A percentile compares a stretch with the other conserved stretches of the same genome.
Evolutionary conservation across 1,140 invertebrate species (phyloP).

Genomic region (Matsumurasca onukii): DNA sequence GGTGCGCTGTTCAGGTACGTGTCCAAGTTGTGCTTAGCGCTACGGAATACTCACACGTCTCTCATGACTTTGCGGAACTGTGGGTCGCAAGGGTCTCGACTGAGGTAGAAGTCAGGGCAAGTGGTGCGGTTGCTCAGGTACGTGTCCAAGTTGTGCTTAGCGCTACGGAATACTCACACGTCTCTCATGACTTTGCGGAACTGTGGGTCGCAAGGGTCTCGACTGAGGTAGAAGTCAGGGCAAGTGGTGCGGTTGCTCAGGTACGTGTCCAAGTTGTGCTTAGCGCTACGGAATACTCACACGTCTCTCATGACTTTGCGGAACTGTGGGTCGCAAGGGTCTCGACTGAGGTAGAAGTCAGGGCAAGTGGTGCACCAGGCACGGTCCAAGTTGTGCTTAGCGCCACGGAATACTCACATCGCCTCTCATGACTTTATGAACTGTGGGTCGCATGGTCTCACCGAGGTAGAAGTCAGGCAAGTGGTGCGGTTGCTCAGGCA

Average conservation of each 20-base stretch:
- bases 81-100: slow-evolving; percentile 25
- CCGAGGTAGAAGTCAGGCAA: slow-evolving; percentile 22
- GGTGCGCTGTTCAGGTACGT: too few species aligned
- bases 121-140: slow-evolving; percentile 19
- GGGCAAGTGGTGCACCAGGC: slow-evolving; percentile 5
- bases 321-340: slow-evolving; percentile 21
- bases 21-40: too few species aligned
- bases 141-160: slow-evolving; percentile 38
- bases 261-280: slow-evolving; percentile 37
- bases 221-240: slow-evolving; percentile 23
- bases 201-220: slow-evolving; percentile 24
- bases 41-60: too few species aligned
- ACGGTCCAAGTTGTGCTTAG: slow-evolving; percentile 38
- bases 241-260: slow-evolving; percentile 13
- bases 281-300: too few species aligned
- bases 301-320: too few species aligned
- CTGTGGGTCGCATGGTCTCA: slow-evolving; percentile 21
- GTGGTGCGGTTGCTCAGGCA: too few species aligned
- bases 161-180: too few species aligned
- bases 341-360: slow-evolving; percentile 28
- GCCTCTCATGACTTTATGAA: too few species aligned
- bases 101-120: slow-evolving; percentile 23
- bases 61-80: slow-evolving; percentile 7
- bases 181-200: too few species aligned
- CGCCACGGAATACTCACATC: too few species aligned